These are phyloP conservation scores for Drosophila infuscata DNA, from an alignment of 2,888 invertebrate species.

Conservation along the genomic window DNA sequence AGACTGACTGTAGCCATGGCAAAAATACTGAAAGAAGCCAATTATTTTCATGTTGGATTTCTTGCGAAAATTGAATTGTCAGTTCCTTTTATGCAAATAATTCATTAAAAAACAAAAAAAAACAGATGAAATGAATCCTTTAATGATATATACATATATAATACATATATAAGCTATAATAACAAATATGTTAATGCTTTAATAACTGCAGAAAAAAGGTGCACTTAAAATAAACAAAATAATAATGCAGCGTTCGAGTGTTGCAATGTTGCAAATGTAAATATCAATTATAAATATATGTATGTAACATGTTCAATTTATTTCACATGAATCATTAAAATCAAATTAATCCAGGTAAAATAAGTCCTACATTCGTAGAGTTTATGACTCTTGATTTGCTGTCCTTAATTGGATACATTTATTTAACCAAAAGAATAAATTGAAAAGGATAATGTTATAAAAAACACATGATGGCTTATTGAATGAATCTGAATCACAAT, in stretches of 20 bases:
- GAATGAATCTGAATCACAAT: not conserved
- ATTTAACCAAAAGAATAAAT: not conserved
- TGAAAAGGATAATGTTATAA: not conserved
- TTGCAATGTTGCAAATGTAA: not conserved
- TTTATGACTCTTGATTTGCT: not conserved
- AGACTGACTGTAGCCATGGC: slow-evolving; percentile 4
- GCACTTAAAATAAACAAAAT: not conserved
- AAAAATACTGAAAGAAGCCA: not conserved
- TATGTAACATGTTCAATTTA: not conserved
- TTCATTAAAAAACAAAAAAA: not conserved
- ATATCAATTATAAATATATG: not conserved
- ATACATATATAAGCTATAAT: not conserved
- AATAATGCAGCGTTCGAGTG: not conserved
- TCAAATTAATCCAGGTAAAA: not conserved
- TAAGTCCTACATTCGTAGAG: not conserved
- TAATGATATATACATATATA: not conserved
- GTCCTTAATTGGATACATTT: not conserved
- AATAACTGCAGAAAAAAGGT: not conserved
- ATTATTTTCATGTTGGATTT: not conserved
- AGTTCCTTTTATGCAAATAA: not conserved
- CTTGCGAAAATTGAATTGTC: not conserved
- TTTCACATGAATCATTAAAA: not conserved
- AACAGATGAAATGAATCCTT: not conserved
- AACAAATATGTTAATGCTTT: not conserved
- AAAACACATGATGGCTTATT: not conserved